Conservation (phyloP, 2,113 vertebrate genomes). For the Ceratotherium simum region DNA sequence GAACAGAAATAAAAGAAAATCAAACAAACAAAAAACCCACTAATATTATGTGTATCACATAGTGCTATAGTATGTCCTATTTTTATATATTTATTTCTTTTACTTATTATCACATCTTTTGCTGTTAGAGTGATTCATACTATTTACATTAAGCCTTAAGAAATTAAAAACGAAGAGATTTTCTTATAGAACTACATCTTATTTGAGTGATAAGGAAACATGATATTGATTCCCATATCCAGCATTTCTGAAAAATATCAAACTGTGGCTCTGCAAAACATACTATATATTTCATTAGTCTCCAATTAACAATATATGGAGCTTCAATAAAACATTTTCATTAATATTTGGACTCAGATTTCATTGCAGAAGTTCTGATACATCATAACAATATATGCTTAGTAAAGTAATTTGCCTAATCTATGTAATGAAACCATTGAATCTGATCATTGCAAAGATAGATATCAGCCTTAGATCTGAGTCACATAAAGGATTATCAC, state of each 20-base stretch:
- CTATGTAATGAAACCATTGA: neutral
- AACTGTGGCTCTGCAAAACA: neutral
- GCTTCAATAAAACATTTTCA: neutral
- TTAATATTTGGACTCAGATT: neutral
- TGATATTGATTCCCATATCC: neutral
- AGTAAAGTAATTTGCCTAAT: neutral
- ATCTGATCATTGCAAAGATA: neutral
- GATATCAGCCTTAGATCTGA: neutral
- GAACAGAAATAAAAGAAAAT: conserved; percentile 9
- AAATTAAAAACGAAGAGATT: conserved; percentile 6
- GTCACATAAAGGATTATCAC: neutral
- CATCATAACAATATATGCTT: neutral
- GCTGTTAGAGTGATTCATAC: neutral
- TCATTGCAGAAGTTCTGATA: neutral
- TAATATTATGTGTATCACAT: neutral
- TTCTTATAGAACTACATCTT: neutral
- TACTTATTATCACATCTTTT: neutral
- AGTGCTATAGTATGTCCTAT: neutral
- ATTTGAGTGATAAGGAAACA: neutral
- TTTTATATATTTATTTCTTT: neutral
- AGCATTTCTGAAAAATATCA: neutral
- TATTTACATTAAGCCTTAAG: neutral
- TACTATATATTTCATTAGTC: neutral
- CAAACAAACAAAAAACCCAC: neutral
- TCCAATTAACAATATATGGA: neutral